Percentiles rank a stretch among this genome's conserved stretches.
phyloP scores from a whole-genome alignment of 2,797 vertebrate species.

The Kryptopterus vitreolus region DNA sequence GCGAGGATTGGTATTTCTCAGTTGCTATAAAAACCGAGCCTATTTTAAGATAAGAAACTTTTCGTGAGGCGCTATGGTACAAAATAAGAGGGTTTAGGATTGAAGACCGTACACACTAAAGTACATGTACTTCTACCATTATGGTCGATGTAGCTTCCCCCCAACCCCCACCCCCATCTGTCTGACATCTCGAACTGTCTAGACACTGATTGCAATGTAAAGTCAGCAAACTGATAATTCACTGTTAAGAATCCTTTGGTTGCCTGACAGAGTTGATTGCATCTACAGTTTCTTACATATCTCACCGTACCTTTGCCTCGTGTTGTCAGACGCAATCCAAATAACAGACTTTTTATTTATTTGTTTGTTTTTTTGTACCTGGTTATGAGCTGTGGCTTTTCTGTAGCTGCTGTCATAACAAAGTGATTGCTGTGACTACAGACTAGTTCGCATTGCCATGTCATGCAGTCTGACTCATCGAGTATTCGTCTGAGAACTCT shows the following conservation, averaged over 20 bases:
- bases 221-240: not conserved
- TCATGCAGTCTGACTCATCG: constrained; percentile 26
- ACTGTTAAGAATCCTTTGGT: not conserved
- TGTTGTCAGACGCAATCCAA: not conserved
- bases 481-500: not conserved
- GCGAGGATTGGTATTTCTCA: not conserved
- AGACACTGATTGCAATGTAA: not conserved
- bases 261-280: not conserved
- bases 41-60: constrained; percentile 13
- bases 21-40: not conserved
- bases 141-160: not conserved
- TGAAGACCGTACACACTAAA: not conserved
- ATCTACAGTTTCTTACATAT: not conserved
- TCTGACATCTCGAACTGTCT: not conserved
- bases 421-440: constrained; percentile 40
- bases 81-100: not conserved
- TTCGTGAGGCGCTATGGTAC: not conserved
- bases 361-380: too few species aligned
- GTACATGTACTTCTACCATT: not conserved
- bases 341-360: not conserved
- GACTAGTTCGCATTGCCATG: constrained; percentile 24
- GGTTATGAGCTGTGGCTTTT: not conserved
- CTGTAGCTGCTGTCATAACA: constrained; percentile 34
- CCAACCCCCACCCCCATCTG: too few species aligned
- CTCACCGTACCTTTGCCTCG: not conserved